Evolutionary conservation across 2,797 vertebrate genomes (phyloP).

Genomic region (Anguilla anguilla): DNA sequence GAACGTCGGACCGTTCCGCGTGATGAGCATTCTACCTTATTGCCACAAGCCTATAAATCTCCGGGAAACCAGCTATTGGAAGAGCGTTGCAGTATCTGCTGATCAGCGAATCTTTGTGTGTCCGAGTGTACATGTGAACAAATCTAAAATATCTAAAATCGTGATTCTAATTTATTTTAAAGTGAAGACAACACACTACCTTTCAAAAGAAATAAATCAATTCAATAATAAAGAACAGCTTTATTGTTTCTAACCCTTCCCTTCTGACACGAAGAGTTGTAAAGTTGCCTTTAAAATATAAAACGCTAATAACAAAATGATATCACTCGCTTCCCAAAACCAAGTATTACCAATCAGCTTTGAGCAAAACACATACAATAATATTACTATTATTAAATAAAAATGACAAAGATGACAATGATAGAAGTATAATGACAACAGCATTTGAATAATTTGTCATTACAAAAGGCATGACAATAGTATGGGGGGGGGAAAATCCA

Average conservation of each 20-base stretch:
- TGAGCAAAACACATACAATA: constrained; percentile 15
- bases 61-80: not conserved
- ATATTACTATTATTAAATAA: constrained; percentile 61
- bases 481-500: constrained; percentile 48
- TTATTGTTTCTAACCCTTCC: constrained; percentile 7
- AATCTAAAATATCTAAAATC: constrained; percentile 32
- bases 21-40: not conserved
- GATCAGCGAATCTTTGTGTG: constrained; percentile 5
- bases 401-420: constrained; percentile 38
- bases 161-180: constrained; percentile 35
- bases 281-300: constrained; percentile 41
- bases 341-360: constrained; percentile 41
- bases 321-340: constrained; percentile 30
- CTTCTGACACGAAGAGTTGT: constrained; percentile 25
- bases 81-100: not conserved
- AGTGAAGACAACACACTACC: constrained; percentile 6
- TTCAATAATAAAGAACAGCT: constrained; percentile 27
- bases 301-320: constrained; percentile 43
- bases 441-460: constrained; percentile 45
- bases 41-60: not conserved
- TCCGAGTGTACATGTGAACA: constrained; percentile 27
- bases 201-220: constrained; percentile 44
- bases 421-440: constrained; percentile 45
- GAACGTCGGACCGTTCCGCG: not conserved
- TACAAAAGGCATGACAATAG: constrained; percentile 44